These are phyloP conservation scores for Drosophila buzzatii DNA, from an alignment of 2,888 invertebrate species.

Conservation along the genomic window DNA sequence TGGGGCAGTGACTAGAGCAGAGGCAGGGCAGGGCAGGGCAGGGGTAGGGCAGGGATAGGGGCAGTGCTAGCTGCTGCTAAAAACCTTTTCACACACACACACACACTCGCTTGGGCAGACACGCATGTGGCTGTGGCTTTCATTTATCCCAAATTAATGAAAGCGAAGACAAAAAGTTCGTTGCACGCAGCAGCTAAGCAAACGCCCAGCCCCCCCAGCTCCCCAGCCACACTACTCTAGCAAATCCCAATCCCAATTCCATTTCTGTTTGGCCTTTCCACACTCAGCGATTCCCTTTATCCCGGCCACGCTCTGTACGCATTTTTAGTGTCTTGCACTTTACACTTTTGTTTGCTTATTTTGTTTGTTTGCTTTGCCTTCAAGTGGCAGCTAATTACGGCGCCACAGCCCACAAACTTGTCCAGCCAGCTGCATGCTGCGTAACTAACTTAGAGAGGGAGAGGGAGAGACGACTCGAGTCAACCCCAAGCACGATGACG, in stretches of 20 bases:
- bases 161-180: slow-evolving; percentile 67
- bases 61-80: slow-evolving; percentile 9
- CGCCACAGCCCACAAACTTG: slow-evolving; percentile 44
- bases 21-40: too few species aligned
- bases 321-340: slow-evolving; percentile 58
- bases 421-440: slow-evolving; percentile 31
- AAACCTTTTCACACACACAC: slow-evolving; percentile 45
- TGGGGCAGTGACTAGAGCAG: background rate
- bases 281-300: slow-evolving; percentile 14
- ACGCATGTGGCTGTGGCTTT: slow-evolving; percentile 78
- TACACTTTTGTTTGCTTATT: slow-evolving; percentile 41
- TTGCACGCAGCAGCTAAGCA: slow-evolving; percentile 40
- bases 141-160: slow-evolving; percentile 85
- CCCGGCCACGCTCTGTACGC: slow-evolving; percentile 6
- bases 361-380: slow-evolving; percentile 34
- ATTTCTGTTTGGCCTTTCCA: background rate
- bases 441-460: background rate
- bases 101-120: slow-evolving; percentile 14
- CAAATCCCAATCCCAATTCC: background rate
- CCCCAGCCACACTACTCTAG: background rate
- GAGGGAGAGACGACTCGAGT: background rate
- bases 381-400: slow-evolving; percentile 63
- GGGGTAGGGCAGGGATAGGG: background rate
- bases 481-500: slow-evolving; percentile 39
- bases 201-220: background rate